Conservation (phyloP, 2,797 vertebrate genomes). For the Parambassis ranga region DNA sequence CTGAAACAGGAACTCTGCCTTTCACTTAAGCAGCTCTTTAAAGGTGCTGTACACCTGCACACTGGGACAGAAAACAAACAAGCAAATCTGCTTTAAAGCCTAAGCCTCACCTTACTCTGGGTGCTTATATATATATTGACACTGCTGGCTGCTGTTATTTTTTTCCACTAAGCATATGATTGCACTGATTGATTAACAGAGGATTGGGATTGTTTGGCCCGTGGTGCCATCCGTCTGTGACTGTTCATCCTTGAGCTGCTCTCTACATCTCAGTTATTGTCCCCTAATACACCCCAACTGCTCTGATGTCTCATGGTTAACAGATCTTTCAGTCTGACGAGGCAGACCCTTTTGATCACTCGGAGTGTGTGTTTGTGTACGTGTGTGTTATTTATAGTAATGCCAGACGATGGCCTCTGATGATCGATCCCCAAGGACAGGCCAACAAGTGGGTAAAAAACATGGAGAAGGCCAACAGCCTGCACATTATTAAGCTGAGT, state of each 20-base stretch:
- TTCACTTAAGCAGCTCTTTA: constrained; percentile 7
- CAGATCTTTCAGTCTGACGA: constrained; percentile 26
- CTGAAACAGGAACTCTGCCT: constrained; percentile 2
- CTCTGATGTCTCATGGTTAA: constrained; percentile 19
- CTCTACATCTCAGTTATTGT: constrained; percentile 22
- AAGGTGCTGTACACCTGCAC: not conserved
- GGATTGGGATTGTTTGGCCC: not conserved
- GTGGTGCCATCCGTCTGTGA: constrained; percentile 38
- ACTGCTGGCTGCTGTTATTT: too few relatives aligned
- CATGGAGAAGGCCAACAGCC: constrained; percentile 87
- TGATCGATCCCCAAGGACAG: constrained; percentile 92
- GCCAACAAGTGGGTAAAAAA: constrained; percentile 93
- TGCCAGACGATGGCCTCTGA: constrained; percentile 89
- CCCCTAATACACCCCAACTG: constrained; percentile 10
- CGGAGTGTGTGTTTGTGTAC: not conserved
- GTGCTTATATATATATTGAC: too few relatives aligned
- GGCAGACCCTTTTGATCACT: constrained; percentile 23
- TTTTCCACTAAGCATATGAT: too few relatives aligned
- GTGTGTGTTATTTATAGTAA: constrained; percentile 72
- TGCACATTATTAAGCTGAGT: constrained; percentile 86
- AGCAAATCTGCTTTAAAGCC: too few relatives aligned
- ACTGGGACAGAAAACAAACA: too few relatives aligned
- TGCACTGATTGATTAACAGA: too few relatives aligned
- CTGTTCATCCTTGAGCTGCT: constrained; percentile 13
- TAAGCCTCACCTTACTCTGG: too few relatives aligned